phyloP scores from a whole-genome alignment of 30 jellyfish, hydroid and myxozoan species.

The Euphysa ruthae region DNA sequence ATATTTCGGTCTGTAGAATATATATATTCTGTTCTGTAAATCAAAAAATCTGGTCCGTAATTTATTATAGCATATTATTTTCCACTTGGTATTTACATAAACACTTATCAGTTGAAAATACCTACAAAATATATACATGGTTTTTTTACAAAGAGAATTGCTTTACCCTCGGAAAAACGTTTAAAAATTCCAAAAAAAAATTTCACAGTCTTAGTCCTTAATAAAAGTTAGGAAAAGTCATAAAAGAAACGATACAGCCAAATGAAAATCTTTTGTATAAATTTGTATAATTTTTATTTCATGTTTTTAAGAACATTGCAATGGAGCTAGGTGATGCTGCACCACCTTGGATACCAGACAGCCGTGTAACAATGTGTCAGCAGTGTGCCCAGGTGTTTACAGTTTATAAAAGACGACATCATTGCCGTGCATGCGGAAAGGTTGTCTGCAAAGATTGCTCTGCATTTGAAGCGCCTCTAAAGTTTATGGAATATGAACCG shows the following conservation, averaged over 20 bases:
- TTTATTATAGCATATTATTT: too few species aligned
- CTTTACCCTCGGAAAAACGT: too few species aligned
- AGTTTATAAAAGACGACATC: slow-evolving; percentile 75
- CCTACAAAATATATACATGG: too few species aligned
- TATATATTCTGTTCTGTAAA: too few species aligned
- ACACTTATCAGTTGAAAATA: too few species aligned
- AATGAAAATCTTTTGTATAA: not conserved
- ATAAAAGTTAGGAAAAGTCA: too few species aligned
- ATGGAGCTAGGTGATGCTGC: slow-evolving; percentile 70
- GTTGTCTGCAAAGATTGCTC: slow-evolving; percentile 90
- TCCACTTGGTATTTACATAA: too few species aligned
- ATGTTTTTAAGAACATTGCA: not conserved
- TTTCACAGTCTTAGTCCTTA: too few species aligned
- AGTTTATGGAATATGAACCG: slow-evolving; percentile 60
- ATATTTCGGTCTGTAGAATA: too few species aligned
- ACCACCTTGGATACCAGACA: slow-evolving; percentile 95
- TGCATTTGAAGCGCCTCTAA: slow-evolving; percentile 82
- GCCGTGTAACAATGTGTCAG: slow-evolving; percentile 90
- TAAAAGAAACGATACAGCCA: not conserved
- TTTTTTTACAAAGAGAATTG: too few species aligned
- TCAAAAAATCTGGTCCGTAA: too few species aligned
- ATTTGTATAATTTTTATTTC: not conserved
- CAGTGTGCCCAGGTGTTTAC: slow-evolving; percentile 55
- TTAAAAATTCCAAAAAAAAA: too few species aligned
- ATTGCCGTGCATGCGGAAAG: slow-evolving; percentile 94